Evolutionary conservation across 2,888 invertebrate species (phyloP).

Genomic region (Clanis bilineata): DNA sequence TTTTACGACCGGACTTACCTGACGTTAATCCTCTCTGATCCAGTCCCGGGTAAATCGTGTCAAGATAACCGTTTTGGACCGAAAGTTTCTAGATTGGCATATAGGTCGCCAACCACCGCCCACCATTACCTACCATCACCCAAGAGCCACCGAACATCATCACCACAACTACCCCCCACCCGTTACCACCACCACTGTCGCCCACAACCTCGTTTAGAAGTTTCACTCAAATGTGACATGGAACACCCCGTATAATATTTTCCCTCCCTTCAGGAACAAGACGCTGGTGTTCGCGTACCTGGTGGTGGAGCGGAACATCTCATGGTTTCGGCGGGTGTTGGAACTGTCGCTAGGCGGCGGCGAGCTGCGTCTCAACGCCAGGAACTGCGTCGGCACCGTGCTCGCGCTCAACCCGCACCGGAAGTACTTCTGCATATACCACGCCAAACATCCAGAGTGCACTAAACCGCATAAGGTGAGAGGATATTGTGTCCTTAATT

Average conservation of each 20-base stretch:
- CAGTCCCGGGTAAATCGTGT: too few relatives aligned
- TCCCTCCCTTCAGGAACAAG: constrained; percentile 89
- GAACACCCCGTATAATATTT: not conserved
- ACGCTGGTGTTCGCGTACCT: constrained; percentile 97
- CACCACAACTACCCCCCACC: too few relatives aligned
- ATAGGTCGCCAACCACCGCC: too few relatives aligned
- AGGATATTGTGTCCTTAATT: not conserved
- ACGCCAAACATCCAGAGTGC: constrained; percentile 95
- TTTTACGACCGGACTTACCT: too few relatives aligned
- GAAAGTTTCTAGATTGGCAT: too few relatives aligned
- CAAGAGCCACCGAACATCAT: too few relatives aligned
- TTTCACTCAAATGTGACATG: too few relatives aligned
- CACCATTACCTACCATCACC: too few relatives aligned
- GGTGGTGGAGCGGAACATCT: constrained; percentile 94
- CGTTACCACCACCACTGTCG: too few relatives aligned
- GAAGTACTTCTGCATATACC: constrained; percentile 99
- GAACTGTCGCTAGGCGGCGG: constrained; percentile 92
- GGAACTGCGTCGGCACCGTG: constrained; percentile 98
- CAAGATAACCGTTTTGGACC: too few relatives aligned
- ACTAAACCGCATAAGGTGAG: constrained; percentile 85
- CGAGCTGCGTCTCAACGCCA: constrained; percentile 94
- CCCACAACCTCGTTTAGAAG: too few relatives aligned
- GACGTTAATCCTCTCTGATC: too few relatives aligned
- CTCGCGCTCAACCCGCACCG: constrained; percentile 97
- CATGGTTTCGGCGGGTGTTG: constrained; percentile 96